Evolutionary conservation across 2,797 vertebrate genomes (phyloP).

Genomic region (Hylomyscus alleni): DNA sequence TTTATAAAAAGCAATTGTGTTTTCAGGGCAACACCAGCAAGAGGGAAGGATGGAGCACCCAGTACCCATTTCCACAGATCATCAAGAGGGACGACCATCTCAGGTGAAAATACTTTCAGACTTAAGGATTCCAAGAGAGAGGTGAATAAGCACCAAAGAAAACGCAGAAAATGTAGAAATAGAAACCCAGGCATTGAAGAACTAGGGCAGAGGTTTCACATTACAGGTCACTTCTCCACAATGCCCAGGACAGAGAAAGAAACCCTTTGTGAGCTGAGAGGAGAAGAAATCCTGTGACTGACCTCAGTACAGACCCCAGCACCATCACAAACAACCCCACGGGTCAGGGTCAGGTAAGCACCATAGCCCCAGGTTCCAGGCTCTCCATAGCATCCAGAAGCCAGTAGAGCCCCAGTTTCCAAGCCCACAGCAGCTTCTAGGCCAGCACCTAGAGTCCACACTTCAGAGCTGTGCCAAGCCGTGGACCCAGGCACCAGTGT

Average conservation of each 20-base stretch:
- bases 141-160: not conserved
- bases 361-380: too few species aligned
- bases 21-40: not conserved
- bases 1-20: not conserved
- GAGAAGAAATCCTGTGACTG: not conserved
- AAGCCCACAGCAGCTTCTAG: not conserved
- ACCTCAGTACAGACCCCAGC: not conserved
- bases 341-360: not conserved
- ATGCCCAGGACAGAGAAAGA: not conserved
- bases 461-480: not conserved
- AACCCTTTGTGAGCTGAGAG: not conserved
- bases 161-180: not conserved
- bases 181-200: not conserved
- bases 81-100: not conserved
- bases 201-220: not conserved
- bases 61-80: not conserved
- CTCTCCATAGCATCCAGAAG: not conserved
- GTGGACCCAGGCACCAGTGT: not conserved
- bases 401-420: not conserved
- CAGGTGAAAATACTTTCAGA: not conserved
- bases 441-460: not conserved
- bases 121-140: not conserved
- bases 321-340: not conserved
- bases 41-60: not conserved
- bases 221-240: not conserved